Percentiles rank a stretch among this genome's conserved stretches.
Conservation (phyloP, 2,113 vertebrate species). For the Addax nasomaculatus region DNA sequence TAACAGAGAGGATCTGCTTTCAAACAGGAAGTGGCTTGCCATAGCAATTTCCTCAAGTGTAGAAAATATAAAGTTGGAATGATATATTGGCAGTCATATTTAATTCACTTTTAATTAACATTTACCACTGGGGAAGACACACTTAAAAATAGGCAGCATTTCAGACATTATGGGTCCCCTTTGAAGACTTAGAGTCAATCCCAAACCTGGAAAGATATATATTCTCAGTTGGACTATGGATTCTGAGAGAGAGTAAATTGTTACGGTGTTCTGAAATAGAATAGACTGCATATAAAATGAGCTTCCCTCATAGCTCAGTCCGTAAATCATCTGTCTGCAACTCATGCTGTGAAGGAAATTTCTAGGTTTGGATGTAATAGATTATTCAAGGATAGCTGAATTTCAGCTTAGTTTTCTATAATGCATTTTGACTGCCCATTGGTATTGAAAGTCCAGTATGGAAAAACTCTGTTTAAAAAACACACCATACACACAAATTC, state of each 20-base stretch:
- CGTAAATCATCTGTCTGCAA: background rate
- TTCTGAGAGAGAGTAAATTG: background rate
- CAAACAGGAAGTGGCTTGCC: background rate
- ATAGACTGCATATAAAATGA: background rate
- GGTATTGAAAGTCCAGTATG: background rate
- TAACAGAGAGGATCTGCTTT: background rate
- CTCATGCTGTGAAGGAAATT: background rate
- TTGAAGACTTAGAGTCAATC: background rate
- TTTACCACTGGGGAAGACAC: background rate
- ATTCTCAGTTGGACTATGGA: background rate
- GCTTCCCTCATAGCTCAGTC: background rate
- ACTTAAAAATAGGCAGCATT: background rate
- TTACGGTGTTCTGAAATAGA: background rate
- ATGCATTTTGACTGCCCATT: background rate
- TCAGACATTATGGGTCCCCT: background rate
- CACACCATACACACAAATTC: background rate
- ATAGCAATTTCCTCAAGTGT: background rate
- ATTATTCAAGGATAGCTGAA: background rate
- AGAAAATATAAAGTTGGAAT: background rate
- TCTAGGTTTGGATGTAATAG: background rate
- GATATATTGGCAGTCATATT: background rate
- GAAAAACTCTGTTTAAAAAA: background rate
- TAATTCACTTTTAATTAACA: background rate
- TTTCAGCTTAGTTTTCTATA: background rate
- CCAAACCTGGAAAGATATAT: background rate